These are phyloP conservation scores for Dichetophora obliterata DNA, from an alignment of 2,888 invertebrate genomes.

Conservation along the genomic window DNA sequence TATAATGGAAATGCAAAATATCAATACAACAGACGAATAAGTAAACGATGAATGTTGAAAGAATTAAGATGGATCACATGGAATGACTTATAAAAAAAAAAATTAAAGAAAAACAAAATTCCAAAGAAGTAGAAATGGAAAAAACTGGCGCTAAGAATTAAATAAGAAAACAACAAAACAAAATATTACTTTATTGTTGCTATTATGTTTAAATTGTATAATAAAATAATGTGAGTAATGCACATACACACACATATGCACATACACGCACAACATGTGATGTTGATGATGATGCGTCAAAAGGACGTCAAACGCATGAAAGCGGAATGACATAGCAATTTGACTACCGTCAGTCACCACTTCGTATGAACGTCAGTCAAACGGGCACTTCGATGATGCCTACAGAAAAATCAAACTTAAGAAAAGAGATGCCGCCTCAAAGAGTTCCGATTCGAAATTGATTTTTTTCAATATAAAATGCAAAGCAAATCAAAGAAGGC, in stretches of 20 bases:
- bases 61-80: constrained; percentile 67
- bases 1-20: constrained; percentile 28
- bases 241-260: neutral
- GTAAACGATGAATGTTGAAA: constrained; percentile 8
- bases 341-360: constrained; percentile 31
- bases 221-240: constrained; percentile 26
- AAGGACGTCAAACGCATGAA: constrained; percentile 38
- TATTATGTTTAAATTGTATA: constrained; percentile 29
- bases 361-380: constrained; percentile 7
- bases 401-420: neutral
- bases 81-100: constrained; percentile 61
- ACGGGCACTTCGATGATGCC: neutral
- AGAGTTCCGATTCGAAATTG: constrained; percentile 31
- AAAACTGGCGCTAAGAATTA: constrained; percentile 31
- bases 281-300: constrained; percentile 32
- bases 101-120: neutral
- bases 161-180: neutral
- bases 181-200: constrained; percentile 14
- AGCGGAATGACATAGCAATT: constrained; percentile 38
- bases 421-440: constrained; percentile 18
- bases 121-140: neutral
- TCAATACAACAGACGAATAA: neutral
- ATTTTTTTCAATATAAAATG: constrained; percentile 19
- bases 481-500: constrained; percentile 9
- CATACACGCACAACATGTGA: neutral